Base-by-base conservation (phyloP, 2,113 vertebrate genomes). In the Lepisosteus osseus region DNA sequence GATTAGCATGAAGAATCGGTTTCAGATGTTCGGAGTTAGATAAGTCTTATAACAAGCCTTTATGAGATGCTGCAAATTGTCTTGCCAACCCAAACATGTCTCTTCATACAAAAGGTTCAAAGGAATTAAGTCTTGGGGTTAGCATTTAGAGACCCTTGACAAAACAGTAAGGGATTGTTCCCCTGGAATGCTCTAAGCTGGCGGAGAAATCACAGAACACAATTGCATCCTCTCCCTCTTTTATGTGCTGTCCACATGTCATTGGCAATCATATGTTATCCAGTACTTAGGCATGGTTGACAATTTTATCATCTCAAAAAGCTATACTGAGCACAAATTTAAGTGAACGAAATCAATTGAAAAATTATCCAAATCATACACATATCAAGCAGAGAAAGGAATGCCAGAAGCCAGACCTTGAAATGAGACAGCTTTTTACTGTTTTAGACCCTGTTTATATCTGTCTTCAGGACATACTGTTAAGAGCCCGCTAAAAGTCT, bases 1-100 rank as follows among this genome's bases (percentile, higher is more conserved):
- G 64, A 45, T 47, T 66, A 66, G 42, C 15, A 66, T n/a, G 64
- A 15, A 13, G 42, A 44, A 45, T 66, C 41, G 45, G 14, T 66
- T 66, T 66, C 64, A 47, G 64, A 66, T 66, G 64, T 13, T 44
- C 6, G 11, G 64, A 13, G 14, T 66, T 14, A 66, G 64, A 44
- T 6, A n/a, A 66, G 64, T 44, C 45, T 44, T 42, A 43, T 47
- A 43, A 44, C 43, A 66, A 66, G n/a, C 43, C 64, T 66, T 44
- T 66, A 11, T 44, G 41, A 47, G 62, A 42, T 14, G 15, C 13
- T 45, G 64, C 44, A 47, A 66, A 66, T 66, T 3, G 11, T 15
- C 13, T 14, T 41, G 64, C 64, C 64, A 66, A 66, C 64, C 64
- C 64, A 66, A 66, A 66, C 64, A 66, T 66, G 41, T n/a, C 64